Conservation (phyloP, 1,140 invertebrate species). For the Macrobrachium nipponense region DNA sequence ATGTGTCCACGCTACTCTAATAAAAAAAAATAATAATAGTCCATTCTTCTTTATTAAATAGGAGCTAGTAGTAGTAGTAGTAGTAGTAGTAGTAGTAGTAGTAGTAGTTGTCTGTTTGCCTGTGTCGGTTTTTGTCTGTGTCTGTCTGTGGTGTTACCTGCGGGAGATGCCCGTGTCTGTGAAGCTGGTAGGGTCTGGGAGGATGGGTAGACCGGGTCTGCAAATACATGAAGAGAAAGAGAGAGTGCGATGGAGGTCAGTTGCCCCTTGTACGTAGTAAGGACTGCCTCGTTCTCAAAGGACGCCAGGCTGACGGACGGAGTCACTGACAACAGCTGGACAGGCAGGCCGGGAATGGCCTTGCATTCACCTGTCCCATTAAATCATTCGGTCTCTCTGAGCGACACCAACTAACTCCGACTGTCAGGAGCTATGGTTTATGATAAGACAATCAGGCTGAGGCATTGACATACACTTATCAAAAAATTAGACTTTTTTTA, state of each 20-base stretch:
- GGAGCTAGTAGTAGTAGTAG: slow-evolving; percentile 1
- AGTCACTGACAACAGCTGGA: too few species aligned
- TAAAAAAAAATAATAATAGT: too few species aligned
- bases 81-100: neutral
- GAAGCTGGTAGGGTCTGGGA: slow-evolving; percentile 56
- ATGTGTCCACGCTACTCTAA: too few species aligned
- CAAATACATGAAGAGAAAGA: slow-evolving; percentile 42
- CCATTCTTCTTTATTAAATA: neutral
- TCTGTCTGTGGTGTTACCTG: slow-evolving; percentile 47
- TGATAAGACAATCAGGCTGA: too few species aligned
- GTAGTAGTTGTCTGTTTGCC: neutral
- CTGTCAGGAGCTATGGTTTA: too few species aligned
- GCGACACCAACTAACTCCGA: too few species aligned
- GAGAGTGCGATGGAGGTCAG: slow-evolving; percentile 44
- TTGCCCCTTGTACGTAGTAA: neutral
- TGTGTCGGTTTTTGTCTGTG: slow-evolving; percentile 13
- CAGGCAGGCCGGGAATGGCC: too few species aligned
- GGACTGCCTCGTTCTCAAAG: neutral
- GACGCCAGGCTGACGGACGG: slow-evolving; percentile 2
- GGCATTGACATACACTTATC: too few species aligned
- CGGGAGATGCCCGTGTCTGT: slow-evolving; percentile 54
- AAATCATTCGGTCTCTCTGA: too few species aligned
- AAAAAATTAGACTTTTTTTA: too few species aligned
- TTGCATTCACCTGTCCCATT: too few species aligned
- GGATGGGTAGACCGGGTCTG: slow-evolving; percentile 51